Percentiles rank a stretch among this genome's conserved stretches.
Conservation (phyloP, 2,113 vertebrate species). For the Trematocara macrostoma region DNA sequence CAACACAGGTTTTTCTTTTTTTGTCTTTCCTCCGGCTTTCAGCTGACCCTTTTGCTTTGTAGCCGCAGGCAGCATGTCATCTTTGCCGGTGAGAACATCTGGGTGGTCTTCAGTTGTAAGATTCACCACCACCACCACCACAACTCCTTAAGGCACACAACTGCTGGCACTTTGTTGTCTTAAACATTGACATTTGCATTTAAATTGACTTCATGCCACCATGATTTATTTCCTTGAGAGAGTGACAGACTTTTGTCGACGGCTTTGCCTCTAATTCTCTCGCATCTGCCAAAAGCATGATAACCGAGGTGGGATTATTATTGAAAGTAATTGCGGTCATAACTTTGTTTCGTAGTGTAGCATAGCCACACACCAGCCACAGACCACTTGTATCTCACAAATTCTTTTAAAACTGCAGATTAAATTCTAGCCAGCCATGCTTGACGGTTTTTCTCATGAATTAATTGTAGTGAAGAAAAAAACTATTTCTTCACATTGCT, state of each 20-base stretch:
- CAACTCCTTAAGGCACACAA: conserved; percentile 11
- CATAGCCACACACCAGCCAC: neutral
- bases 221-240: conserved; percentile 41
- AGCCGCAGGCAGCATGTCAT: neutral
- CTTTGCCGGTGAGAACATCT: neutral
- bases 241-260: conserved; percentile 8
- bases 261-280: conserved; percentile 49
- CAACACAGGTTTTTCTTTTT: neutral
- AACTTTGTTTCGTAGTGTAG: conserved; percentile 26
- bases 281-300: conserved; percentile 24
- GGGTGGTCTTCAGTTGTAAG: neutral
- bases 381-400: neutral
- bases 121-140: conserved; percentile 33
- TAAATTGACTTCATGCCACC: conserved; percentile 57
- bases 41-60: neutral
- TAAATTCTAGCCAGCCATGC: conserved; percentile 9
- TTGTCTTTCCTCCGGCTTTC: neutral
- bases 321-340: conserved; percentile 2
- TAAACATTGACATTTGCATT: conserved; percentile 56
- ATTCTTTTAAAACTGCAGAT: conserved; percentile 16
- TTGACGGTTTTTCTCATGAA: conserved; percentile 3
- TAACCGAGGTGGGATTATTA: conserved; percentile 40
- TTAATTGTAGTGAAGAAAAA: neutral
- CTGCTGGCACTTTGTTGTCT: conserved; percentile 31
- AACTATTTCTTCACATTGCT: neutral